Base-by-base conservation (phyloP, 2,113 vertebrate genomes). In the Rhea americana region DNA sequence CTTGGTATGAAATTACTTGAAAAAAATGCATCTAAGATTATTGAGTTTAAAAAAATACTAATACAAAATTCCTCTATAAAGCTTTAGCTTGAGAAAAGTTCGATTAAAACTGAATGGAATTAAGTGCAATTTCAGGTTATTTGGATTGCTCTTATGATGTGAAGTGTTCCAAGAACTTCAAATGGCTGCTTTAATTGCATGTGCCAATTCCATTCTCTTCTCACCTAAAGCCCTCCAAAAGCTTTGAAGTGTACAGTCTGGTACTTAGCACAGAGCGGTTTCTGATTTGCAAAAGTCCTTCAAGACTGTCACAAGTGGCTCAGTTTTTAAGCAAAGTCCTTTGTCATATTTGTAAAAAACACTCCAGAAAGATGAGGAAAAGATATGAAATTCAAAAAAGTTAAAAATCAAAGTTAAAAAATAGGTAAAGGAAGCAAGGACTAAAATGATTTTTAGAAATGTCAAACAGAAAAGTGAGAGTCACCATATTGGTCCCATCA, bases 171-270 rank as follows among this genome's bases (percentile, higher is more conserved):
- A 76, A 92, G 84, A 89, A 86, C 58, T 92, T 78, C 74, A 91
- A 26, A 56, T 93, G 68, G 43, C 35, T 84, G 48, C 30, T 96
- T 94, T 96, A 85, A 74, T 47, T 82, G 77, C 30, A 39, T 80
- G 63, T 89, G 51, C 79, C 35, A 39, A 65, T 83, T 84, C 92
- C 91, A 80, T 95, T 96, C 47, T 70, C 30, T 90, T 84, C 77
- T 94, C 94, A 90, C 83, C 80, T 88, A 13, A 82, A 89, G 89
- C 75, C 77, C 90, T 97, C 94, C 85, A 95, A 82, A 95, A 59
- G 25, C 89, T 95, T 87, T 95, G 91, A 97, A 97, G 96, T 96
- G 84, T 56, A 5, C 53, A 93, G 76, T 93, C 55, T 71, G 77
- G 22, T 80, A 62, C 82, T 95, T 79, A 80, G 78, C 90, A 82